A percentile compares a stretch with the other conserved stretches of the same genome.
Evolutionary conservation across 2,797 vertebrate genomes (phyloP).

Genomic region (Cossypha niveicapilla): DNA sequence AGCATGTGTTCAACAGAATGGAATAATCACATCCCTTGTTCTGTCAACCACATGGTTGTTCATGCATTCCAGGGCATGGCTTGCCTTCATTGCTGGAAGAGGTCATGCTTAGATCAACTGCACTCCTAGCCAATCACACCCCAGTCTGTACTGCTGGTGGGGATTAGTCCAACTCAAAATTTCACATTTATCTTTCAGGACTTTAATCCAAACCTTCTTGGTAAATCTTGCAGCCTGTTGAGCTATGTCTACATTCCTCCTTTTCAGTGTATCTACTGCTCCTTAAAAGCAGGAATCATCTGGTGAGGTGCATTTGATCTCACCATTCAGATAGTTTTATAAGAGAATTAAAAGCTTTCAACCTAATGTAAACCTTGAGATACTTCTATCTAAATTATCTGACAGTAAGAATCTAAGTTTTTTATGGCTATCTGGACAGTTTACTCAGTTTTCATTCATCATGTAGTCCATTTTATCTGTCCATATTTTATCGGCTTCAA

Average conservation of each 20-base stretch:
- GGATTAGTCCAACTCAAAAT: not conserved
- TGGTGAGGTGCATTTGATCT: not conserved
- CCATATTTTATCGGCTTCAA: not conserved
- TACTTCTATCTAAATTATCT: not conserved
- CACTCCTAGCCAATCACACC: not conserved
- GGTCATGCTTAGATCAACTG: not conserved
- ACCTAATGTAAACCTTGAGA: not conserved
- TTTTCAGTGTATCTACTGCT: not conserved
- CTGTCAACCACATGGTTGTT: not conserved
- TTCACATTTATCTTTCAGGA: not conserved
- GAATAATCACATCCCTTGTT: not conserved
- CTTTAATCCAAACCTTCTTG: not conserved
- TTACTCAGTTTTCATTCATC: not conserved
- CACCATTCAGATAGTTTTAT: not conserved
- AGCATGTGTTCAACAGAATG: not conserved
- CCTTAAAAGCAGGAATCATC: not conserved
- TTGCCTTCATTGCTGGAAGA: not conserved
- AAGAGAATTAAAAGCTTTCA: not conserved
- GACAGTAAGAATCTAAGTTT: not conserved
- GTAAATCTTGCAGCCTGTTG: not conserved
- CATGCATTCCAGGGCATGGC: not conserved
- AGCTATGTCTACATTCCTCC: accelerated
- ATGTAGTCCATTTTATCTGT: not conserved
- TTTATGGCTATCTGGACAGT: not conserved
- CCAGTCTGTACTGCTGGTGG: not conserved